These are phyloP conservation scores for Oceanodroma tethys DNA, from an alignment of 2,113 vertebrate genomes.

Conservation along the genomic window DNA sequence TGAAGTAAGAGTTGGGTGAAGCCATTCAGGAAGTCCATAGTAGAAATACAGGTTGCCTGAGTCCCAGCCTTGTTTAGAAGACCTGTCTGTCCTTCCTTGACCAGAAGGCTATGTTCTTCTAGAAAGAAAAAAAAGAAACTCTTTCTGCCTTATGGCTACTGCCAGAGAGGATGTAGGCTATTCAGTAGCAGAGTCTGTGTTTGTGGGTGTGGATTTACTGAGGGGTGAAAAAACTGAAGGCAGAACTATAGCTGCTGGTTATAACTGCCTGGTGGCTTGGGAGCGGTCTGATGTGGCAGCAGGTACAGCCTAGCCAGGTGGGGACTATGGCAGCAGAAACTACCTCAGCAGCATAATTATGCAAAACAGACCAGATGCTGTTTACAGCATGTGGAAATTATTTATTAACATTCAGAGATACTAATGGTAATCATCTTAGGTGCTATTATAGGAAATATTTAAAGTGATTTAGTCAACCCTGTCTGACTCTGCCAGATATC, in stretches of 20 bases:
- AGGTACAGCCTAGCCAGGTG: not conserved
- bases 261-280: not conserved
- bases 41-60: not conserved
- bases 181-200: not conserved
- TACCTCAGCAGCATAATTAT: not conserved
- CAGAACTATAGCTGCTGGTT: not conserved
- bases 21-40: not conserved
- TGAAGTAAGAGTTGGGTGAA: not conserved
- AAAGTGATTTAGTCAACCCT: not conserved
- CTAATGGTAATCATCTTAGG: not conserved
- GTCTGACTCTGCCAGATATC: not conserved
- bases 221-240: not conserved
- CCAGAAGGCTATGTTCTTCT: not conserved
- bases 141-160: not conserved
- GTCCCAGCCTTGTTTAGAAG: not conserved
- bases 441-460: not conserved
- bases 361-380: not conserved
- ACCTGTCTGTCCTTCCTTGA: not conserved
- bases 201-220: not conserved
- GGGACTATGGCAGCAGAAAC: not conserved
- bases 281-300: not conserved
- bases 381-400: not conserved
- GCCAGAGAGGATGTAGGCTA: not conserved
- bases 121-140: not conserved
- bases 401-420: not conserved